These are phyloP conservation scores for Mystacornis crossleyi DNA, from an alignment of 2,113 vertebrate genomes.

Conservation along the genomic window DNA sequence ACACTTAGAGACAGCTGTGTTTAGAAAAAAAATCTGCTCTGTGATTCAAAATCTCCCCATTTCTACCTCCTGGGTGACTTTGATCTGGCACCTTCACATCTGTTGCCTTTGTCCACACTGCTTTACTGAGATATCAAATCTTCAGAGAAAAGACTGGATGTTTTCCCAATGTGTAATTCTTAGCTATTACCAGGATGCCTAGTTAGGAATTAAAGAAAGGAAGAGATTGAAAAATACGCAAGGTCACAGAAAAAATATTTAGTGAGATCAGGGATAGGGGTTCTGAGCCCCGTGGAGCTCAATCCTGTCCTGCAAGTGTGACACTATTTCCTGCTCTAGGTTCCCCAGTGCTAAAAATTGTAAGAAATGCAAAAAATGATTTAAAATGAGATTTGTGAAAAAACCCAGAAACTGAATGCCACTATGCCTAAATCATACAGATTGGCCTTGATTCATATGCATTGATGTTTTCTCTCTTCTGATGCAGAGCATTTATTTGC, in stretches of 20 bases:
- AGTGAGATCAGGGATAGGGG: neutral
- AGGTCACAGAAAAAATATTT: neutral
- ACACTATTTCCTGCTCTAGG: neutral
- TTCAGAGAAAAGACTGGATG: neutral
- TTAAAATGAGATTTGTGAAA: neutral
- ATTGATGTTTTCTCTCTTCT: slow-evolving; percentile 12
- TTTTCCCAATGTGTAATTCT: neutral
- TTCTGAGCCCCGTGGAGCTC: neutral
- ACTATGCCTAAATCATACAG: neutral
- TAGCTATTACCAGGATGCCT: neutral
- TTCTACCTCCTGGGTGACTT: neutral
- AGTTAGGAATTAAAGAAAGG: neutral
- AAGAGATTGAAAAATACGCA: neutral
- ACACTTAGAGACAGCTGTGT: neutral
- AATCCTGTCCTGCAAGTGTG: neutral
- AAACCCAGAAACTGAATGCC: neutral
- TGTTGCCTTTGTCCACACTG: neutral
- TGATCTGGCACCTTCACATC: neutral
- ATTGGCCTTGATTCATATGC: neutral
- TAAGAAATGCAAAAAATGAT: neutral
- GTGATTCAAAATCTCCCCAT: neutral
- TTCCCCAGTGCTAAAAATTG: neutral
- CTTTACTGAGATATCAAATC: neutral
- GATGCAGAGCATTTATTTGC: slow-evolving; percentile 53
- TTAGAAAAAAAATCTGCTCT: neutral